Evolutionary conservation across 2,888 invertebrate species (phyloP).

Genomic region (Hipparchia sbordonii): DNA sequence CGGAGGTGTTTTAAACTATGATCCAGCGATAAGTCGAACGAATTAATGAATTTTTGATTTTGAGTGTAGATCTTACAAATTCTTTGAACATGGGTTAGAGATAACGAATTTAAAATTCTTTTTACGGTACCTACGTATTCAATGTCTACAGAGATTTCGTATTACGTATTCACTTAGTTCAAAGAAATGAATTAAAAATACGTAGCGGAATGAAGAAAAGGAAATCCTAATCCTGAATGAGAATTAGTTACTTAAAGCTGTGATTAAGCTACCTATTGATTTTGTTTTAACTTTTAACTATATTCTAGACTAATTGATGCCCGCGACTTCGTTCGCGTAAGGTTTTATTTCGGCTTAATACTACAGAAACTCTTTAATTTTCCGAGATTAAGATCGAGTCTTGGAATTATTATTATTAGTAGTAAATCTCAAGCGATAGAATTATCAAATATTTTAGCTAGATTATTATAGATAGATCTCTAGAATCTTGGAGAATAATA

Average conservation of each 20-base stretch:
- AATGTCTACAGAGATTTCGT: not conserved
- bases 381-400: not conserved
- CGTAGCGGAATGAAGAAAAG: not conserved
- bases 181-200: not conserved
- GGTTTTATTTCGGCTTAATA: too few species aligned
- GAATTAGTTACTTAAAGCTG: not conserved
- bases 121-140: not conserved
- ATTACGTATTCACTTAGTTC: conserved; percentile 4
- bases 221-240: not conserved
- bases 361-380: not conserved
- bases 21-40: too few species aligned
- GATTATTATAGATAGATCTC: not conserved
- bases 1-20: too few species aligned
- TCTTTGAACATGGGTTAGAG: not conserved
- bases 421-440: not conserved
- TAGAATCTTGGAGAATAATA: not conserved
- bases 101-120: not conserved
- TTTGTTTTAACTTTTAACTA: too few species aligned
- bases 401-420: not conserved
- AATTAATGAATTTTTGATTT: too few species aligned
- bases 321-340: too few species aligned
- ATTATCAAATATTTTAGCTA: not conserved
- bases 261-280: not conserved
- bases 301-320: too few species aligned
- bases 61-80: not conserved